Base-by-base conservation (phyloP, 2,888 invertebrate genomes). In the Meandrusa payeni region DNA sequence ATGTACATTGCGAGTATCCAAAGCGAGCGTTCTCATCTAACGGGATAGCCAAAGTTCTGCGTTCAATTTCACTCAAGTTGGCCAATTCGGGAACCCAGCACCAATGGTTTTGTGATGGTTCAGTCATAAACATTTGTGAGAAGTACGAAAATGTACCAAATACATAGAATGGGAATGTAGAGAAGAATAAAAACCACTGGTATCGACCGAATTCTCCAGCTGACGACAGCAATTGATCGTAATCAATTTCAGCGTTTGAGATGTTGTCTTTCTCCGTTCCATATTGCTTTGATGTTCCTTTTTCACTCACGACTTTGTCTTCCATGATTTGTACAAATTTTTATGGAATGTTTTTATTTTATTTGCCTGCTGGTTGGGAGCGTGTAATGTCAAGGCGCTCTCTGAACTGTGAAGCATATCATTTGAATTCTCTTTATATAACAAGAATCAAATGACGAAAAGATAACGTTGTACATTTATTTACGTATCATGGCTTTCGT, bases 161-260 rank as follows among this genome's bases (percentile, higher is more conserved):
- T 3, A 72, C 48, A 41, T 77, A 75, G 47, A 80, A 79, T 0
- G 79, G 79, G 10, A 62, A 62, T 0, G 69, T 70, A 2, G 64
- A 58, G 11, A 70, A 50, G 48, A 71, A 74, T 2, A 80, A 46
- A 6, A 70, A 56, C 20, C 63, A 22, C 53, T 80, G 80, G 39
- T 78, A 80, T 1, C 51, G 49, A 3, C 79, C 79, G 17, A 78
- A 70, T 52, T 75, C 70, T 2, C 79, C 79, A n/a, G 79, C 78
- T 0, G 71, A 54, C 1, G 65, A 59, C 0, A 79, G 48, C 2
- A 79, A 43, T 17, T 66, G 55, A 40, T 79, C 80, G 34, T 74
- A 79, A 27, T 72, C 65, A 1, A 76, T 58, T 29, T 50, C 38
- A 5, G 46, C 26, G 6, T 38, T 43, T 13, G 26, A 27, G 3